These are phyloP conservation scores for Acanthoscelides obtectus DNA, from an alignment of 2,888 invertebrate species.

Conservation along the genomic window DNA sequence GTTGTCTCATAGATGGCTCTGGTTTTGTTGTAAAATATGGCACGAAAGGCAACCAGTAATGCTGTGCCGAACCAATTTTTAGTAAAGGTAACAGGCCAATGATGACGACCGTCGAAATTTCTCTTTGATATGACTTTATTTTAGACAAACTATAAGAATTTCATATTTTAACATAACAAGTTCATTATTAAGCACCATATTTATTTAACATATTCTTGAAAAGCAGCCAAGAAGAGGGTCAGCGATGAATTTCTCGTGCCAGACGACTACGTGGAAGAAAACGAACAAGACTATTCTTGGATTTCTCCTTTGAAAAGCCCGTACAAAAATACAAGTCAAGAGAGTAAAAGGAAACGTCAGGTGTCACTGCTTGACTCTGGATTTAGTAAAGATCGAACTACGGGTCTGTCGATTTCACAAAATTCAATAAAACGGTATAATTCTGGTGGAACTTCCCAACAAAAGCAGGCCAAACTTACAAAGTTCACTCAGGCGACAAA, in stretches of 20 bases:
- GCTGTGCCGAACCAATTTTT: too few relatives aligned
- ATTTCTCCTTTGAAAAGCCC: neutral
- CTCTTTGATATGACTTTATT: too few relatives aligned
- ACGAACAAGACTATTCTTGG: neutral
- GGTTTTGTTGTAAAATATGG: too few relatives aligned
- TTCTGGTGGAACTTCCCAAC: conserved; percentile 16
- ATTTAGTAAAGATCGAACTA: conserved; percentile 46
- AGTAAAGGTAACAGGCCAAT: too few relatives aligned
- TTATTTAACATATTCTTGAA: too few relatives aligned
- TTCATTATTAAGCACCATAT: too few relatives aligned
- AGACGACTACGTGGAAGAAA: conserved; percentile 3
- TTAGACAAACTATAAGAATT: too few relatives aligned
- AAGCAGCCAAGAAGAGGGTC: conserved; percentile 5
- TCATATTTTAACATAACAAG: too few relatives aligned
- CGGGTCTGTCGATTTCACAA: conserved; percentile 4
- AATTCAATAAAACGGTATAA: conserved; percentile 6
- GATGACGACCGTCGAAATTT: too few relatives aligned
- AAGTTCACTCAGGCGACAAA: conserved; percentile 22
- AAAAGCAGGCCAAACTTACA: conserved; percentile 31
- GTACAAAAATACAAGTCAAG: conserved; percentile 2
- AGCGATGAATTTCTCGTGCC: conserved; percentile 1
- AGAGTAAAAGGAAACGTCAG: conserved; percentile 48
- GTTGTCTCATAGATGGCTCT: too few relatives aligned
- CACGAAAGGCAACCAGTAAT: too few relatives aligned
- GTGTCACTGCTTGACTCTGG: conserved; percentile 62